phyloP scores from a whole-genome alignment of 2,888 invertebrate species.

The Cremastobaeus sp. region DNA sequence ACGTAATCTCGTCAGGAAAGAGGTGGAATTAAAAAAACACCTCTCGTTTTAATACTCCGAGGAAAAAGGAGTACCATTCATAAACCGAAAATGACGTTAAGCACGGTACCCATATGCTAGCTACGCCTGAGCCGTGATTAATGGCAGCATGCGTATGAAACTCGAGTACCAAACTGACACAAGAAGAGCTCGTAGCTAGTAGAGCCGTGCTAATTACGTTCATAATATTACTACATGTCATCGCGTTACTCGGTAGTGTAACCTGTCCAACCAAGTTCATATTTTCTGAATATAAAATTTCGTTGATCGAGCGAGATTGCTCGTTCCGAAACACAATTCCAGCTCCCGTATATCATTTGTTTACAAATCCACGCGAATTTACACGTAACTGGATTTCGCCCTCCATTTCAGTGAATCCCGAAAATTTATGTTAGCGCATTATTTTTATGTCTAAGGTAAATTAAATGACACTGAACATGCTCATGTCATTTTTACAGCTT shows the following conservation, averaged over 20 bases:
- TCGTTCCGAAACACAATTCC: neutral
- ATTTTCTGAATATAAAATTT: slow-evolving; percentile 44
- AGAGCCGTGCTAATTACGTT: slow-evolving; percentile 56
- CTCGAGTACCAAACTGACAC: slow-evolving; percentile 60
- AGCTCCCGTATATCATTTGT: neutral
- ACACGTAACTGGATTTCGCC: too few species aligned
- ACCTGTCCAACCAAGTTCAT: slow-evolving; percentile 32
- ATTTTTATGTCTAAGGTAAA: too few species aligned
- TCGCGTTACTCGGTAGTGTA: slow-evolving; percentile 35
- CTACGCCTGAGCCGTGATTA: slow-evolving; percentile 62
- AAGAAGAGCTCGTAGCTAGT: slow-evolving; percentile 35
- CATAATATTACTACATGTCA: slow-evolving; percentile 60
- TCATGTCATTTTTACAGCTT: too few species aligned
- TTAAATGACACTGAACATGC: too few species aligned
- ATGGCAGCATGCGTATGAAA: slow-evolving; percentile 63
- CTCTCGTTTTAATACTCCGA: slow-evolving; percentile 57
- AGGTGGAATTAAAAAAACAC: slow-evolving; percentile 39
- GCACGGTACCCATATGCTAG: slow-evolving; percentile 63
- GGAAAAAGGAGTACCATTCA: slow-evolving; percentile 60
- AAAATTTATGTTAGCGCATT: too few species aligned
- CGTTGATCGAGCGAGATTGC: slow-evolving; percentile 25
- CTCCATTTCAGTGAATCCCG: too few species aligned
- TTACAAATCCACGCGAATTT: slow-evolving; percentile 9
- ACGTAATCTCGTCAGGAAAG: slow-evolving; percentile 13
- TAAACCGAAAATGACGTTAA: slow-evolving; percentile 66